Evolutionary conservation across 1,140 invertebrate genomes (phyloP).

Genomic region (Ips nitidus): DNA sequence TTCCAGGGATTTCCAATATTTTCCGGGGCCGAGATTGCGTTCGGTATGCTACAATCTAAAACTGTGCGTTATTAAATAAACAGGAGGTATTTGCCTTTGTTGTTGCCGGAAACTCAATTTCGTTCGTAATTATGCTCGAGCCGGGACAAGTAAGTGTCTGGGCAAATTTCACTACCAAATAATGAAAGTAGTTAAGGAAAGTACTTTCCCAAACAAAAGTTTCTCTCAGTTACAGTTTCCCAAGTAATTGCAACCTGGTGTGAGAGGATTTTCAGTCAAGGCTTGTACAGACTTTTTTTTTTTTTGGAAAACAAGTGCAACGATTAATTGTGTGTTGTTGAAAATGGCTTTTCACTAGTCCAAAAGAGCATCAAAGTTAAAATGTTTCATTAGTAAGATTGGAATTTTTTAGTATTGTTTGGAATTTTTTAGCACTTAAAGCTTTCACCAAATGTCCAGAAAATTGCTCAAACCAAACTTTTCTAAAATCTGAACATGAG

Average conservation of each 20-base stretch:
- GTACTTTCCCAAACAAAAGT: neutral
- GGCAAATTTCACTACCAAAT: neutral
- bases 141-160: neutral
- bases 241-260: neutral
- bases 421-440: too few relatives aligned
- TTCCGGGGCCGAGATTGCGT: constrained; percentile 2
- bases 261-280: too few relatives aligned
- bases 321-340: too few relatives aligned
- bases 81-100: neutral
- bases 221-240: neutral
- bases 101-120: neutral
- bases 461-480: too few relatives aligned
- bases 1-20: constrained; percentile 6
- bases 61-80: neutral
- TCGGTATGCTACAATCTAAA: neutral
- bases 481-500: too few relatives aligned
- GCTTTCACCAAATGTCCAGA: too few relatives aligned
- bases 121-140: neutral
- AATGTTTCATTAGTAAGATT: too few relatives aligned
- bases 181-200: constrained; percentile 2
- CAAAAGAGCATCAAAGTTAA: too few relatives aligned
- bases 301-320: too few relatives aligned
- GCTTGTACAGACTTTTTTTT: too few relatives aligned
- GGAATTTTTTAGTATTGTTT: too few relatives aligned
- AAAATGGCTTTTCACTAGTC: too few relatives aligned